Percentiles rank a stretch among this genome's conserved stretches.
phyloP scores from a whole-genome alignment of 2,113 vertebrate genomes.

The Catharus minimus region DNA sequence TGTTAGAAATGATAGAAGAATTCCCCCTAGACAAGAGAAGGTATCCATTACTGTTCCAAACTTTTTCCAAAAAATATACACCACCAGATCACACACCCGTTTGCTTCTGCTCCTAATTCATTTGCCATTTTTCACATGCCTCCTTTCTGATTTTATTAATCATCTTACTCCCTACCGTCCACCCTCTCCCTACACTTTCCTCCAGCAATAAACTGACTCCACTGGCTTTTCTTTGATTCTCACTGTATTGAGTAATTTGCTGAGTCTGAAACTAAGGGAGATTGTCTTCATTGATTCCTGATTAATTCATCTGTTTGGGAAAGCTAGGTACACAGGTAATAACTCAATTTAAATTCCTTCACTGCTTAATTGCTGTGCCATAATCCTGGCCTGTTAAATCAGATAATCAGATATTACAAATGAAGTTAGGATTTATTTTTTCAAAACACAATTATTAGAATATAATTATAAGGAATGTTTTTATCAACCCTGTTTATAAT shows the following conservation, averaged over 20 bases:
- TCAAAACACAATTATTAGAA: neutral
- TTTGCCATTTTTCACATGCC: neutral
- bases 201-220: neutral
- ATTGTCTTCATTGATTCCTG: constrained; percentile 38
- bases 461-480: neutral
- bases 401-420: constrained; percentile 9
- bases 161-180: neutral
- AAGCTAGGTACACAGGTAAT: constrained; percentile 27
- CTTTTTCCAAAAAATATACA: neutral
- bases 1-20: neutral
- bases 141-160: constrained; percentile 11
- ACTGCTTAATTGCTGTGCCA: neutral
- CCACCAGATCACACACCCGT: neutral
- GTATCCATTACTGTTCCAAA: neutral
- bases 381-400: constrained; percentile 6
- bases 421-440: neutral
- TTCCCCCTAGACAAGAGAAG: neutral
- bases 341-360: constrained; percentile 48
- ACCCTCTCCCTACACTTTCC: neutral
- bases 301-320: constrained; percentile 18
- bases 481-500: neutral
- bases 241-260: neutral
- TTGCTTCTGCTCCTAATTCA: neutral
- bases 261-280: constrained; percentile 5
- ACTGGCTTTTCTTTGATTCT: neutral